Base-by-base conservation (phyloP, 2,113 vertebrate species). In the Oreochromis aureus region DNA sequence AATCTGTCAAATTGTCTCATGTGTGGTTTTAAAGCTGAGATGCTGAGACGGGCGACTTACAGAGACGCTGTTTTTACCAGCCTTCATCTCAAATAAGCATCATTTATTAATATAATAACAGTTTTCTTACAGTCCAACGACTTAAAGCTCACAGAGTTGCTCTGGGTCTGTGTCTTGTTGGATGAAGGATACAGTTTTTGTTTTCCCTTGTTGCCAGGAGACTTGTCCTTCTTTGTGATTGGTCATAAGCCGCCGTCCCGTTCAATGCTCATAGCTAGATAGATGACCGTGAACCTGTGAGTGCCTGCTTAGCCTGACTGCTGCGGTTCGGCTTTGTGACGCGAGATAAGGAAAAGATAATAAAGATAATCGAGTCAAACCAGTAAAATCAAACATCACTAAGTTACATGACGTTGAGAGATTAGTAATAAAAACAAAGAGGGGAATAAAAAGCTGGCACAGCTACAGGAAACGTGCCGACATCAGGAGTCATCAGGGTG, bases 251-350 rank as follows among this genome's bases (percentile, higher is more conserved):
- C 10, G 0, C 61, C 6, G 4, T 5, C 34, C 32, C 6, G 2
- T n/a, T 66, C 6, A 39, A 12, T 0, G 36, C n/a, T 0, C 13
- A 7, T 15, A 24, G 36, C 63, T 24, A 41, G 36, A 9, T 0
- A 22, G 36, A 71, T 41, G n/a, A 41, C 11, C 36, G 3, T 71
- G 63, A 71, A n/a, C 6, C 19, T 39, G 13, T 41, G n/a, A 8
- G 19, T 22, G 63, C 36, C 36, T 22, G 36, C 36, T 22, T 41
- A 4, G 1, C 36, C 63, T 69, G 36, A 41, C 7, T 69, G 36
- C 36, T 41, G n/a, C 19, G 9, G 4, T 24, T 69, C 2, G 19
- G 19, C 1, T 69, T 69, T 39, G 0, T 66, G 61, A 63, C 9
- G 18, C 2, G 0, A 19, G 30, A 19, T 34, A 10, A 61, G 16